Conservation (phyloP, 53 echinoderm and acorn worm species). For the Temnopleurus reevesii region DNA sequence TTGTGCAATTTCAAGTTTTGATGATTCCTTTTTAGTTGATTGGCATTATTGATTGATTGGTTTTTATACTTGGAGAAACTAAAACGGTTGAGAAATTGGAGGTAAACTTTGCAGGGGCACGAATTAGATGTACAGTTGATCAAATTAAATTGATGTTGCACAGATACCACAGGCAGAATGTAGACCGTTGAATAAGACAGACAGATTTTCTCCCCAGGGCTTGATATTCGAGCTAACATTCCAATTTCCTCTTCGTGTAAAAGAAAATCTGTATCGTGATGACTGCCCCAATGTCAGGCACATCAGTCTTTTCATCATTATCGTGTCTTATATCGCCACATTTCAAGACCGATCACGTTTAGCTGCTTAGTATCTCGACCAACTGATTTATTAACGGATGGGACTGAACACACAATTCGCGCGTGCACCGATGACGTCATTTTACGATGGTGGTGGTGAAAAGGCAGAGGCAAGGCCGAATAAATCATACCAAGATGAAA, state of each 20-base stretch:
- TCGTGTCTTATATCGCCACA: background rate
- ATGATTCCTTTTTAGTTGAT: background rate
- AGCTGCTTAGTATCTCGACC: background rate
- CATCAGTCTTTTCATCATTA: slow-evolving; percentile 4
- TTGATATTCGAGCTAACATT: background rate
- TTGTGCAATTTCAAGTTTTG: background rate
- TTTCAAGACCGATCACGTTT: slow-evolving; percentile 7
- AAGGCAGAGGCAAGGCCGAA: background rate
- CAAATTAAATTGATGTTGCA: no score
- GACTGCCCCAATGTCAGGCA: slow-evolving; percentile 1
- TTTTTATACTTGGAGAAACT: background rate
- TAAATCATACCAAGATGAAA: background rate
- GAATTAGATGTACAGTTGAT: background rate
- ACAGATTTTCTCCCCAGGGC: background rate
- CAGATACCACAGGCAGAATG: background rate
- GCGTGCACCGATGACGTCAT: background rate
- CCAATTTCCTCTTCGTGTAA: background rate
- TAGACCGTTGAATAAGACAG: background rate
- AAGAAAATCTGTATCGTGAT: background rate
- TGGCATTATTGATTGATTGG: background rate
- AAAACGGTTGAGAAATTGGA: background rate
- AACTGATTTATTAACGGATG: background rate
- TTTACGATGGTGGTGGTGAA: background rate
- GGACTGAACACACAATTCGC: background rate
- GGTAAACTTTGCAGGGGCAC: no score